Evolutionary conservation across 2,888 invertebrate species (phyloP).

Genomic region (Tachystola acroxantha): DNA sequence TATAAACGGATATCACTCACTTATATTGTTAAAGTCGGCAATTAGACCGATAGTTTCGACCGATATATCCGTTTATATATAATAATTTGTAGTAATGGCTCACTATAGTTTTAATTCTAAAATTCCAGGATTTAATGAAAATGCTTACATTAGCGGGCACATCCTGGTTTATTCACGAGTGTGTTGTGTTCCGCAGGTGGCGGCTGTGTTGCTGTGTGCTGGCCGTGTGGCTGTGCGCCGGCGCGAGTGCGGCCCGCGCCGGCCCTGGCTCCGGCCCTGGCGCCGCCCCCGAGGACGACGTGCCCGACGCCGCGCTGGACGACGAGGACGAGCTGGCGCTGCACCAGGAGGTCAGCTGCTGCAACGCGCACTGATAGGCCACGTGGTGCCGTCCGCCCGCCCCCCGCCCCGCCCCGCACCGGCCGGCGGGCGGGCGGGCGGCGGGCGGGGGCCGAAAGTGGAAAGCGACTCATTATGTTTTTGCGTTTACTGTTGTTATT

Average conservation of each 20-base stretch:
- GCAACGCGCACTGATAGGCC: no score
- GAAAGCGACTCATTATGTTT: no score
- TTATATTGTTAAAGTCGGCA: no score
- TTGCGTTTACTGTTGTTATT: background rate
- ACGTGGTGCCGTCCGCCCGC: background rate
- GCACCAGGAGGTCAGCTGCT: slow-evolving; percentile 44
- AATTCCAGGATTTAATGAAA: no score
- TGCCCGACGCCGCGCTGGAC: slow-evolving; percentile 57
- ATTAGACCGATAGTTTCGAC: no score
- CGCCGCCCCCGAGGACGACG: slow-evolving; percentile 43
- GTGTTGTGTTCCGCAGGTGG: background rate
- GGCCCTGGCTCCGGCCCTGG: slow-evolving; percentile 34
- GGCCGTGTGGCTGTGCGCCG: slow-evolving; percentile 47
- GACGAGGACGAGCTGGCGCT: slow-evolving; percentile 51
- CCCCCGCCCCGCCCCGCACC: background rate
- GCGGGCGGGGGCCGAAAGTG: background rate
- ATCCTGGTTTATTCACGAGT: no score
- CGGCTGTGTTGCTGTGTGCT: slow-evolving; percentile 38
- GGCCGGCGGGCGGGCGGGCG: background rate
- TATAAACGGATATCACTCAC: no score
- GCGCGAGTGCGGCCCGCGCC: slow-evolving; percentile 37
- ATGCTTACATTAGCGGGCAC: no score
- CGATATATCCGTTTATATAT: no score
- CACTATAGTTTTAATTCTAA: no score
- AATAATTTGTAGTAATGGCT: no score